Base-by-base conservation (phyloP, 1,140 invertebrate species). In the Megalopta genalis region DNA sequence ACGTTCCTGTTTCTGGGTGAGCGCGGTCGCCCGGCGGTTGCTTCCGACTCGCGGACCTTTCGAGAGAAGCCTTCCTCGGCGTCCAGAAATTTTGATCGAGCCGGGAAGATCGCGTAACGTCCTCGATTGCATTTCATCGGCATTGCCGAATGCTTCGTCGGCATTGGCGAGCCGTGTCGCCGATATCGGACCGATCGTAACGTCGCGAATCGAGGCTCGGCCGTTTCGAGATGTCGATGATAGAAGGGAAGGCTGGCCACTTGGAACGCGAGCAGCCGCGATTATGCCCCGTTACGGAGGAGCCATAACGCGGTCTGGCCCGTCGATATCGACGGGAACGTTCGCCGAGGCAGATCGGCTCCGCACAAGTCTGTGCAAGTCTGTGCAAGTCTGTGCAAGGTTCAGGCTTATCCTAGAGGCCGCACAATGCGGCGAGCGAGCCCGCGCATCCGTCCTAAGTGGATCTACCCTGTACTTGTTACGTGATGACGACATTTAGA, bases 1-100 rank as follows among this genome's bases (percentile, higher is more conserved):
- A 80, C 74, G 77, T 80, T 73, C 71, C 77, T 80, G 77, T 81
- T 87, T 85, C 87, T 87, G 87, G 81, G 81, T 57, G 66, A 80
- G 81, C 9, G 12, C 76, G 49, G 59, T 74, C 62, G 74, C 63
- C 37, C 32, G 69, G 21, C 59, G 8, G 27, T 46, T 49, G 25
- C 49, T 65, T 64, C 52, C 16, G 32, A 65, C 42, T 46, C 9
- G 42, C 3, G 42, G 42, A 12, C 42, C 10, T 46, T 2, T 32
- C 0, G 10, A 10, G 42, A 46, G 42, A 9, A 12, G 14, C 42
- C 42, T 46, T 46, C 9, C 42, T 2, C 42, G 10, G 42, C 14
- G 10, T 46, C 10, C 12, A 12, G 39, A 46, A 46, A 46, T 46
- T 46, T 46, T 46, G 32, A 32, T 32, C 42, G 14, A 46, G 42